Percentiles rank a stretch among this genome's conserved stretches.
Evolutionary conservation across 2,888 invertebrate genomes (phyloP).

Genomic region (Coelogynopora nodosa): DNA sequence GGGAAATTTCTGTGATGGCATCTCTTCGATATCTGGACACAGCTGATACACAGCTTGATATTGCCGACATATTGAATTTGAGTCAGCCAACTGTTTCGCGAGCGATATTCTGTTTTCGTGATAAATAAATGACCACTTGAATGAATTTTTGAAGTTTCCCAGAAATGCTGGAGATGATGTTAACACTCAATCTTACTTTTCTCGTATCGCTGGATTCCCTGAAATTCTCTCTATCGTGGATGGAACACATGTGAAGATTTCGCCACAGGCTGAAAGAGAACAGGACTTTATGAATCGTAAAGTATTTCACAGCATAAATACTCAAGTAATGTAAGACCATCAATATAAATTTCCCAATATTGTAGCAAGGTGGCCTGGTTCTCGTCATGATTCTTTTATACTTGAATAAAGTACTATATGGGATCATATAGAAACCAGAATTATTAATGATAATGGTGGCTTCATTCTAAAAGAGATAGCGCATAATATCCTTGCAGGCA

Average conservation of each 20-base stretch:
- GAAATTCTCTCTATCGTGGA: constrained; percentile 50
- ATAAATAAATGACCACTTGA: background rate
- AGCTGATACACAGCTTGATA: constrained; percentile 2
- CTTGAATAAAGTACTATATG: constrained; percentile 44
- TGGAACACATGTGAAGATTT: constrained; percentile 50
- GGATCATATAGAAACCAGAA: constrained; percentile 43
- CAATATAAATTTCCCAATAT: constrained; percentile 47
- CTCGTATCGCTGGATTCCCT: constrained; percentile 47
- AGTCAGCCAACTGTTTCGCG: constrained; percentile 29
- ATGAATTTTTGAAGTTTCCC: constrained; percentile 40
- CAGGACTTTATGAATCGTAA: constrained; percentile 48
- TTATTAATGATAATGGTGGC: constrained; percentile 39
- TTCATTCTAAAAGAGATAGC: constrained; percentile 45
- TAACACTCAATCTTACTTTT: constrained; percentile 7
- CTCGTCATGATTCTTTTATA: constrained; percentile 49
- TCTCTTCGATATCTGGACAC: constrained; percentile 15
- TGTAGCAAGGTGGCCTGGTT: constrained; percentile 50
- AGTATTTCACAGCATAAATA: constrained; percentile 50
- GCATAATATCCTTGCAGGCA: constrained; percentile 43
- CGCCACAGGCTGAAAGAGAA: constrained; percentile 46
- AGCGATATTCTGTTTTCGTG: background rate
- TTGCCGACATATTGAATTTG: constrained; percentile 8
- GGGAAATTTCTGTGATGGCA: constrained; percentile 13
- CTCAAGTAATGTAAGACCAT: constrained; percentile 48
- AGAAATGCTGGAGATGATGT: background rate